Percentiles rank a stretch among this genome's conserved stretches.
These are phyloP conservation scores for Quadriops clusia DNA, from an alignment of 2,888 invertebrate genomes.

Conservation along the genomic window DNA sequence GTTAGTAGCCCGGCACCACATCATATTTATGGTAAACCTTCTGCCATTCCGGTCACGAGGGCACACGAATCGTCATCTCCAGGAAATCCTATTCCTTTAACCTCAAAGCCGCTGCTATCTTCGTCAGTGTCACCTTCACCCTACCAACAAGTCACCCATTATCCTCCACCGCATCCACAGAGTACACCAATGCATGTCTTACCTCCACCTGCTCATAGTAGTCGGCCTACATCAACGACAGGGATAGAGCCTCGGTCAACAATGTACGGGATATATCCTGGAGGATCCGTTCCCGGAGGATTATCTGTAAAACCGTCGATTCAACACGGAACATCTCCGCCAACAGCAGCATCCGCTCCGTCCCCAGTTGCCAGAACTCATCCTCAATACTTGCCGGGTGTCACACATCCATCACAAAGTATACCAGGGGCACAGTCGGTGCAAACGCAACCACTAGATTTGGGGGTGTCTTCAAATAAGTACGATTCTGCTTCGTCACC, in stretches of 20 bases:
- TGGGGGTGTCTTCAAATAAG: constrained; percentile 50
- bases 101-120: constrained; percentile 41
- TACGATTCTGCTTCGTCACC: constrained; percentile 40
- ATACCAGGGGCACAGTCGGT: constrained; percentile 39
- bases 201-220: constrained; percentile 47
- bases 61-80: constrained; percentile 24
- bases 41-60: constrained; percentile 41
- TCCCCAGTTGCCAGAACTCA: constrained; percentile 36
- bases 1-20: constrained; percentile 69
- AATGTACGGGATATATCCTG: constrained; percentile 26
- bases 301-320: constrained; percentile 30
- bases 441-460: constrained; percentile 69
- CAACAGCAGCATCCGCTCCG: constrained; percentile 36
- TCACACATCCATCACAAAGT: constrained; percentile 27
- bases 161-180: constrained; percentile 35
- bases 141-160: constrained; percentile 35
- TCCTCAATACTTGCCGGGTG: constrained; percentile 39
- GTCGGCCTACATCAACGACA: constrained; percentile 23
- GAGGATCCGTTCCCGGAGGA: constrained; percentile 27
- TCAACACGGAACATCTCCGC: constrained; percentile 41
- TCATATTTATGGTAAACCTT: constrained; percentile 59
- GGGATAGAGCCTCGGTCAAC: constrained; percentile 19
- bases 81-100: constrained; percentile 43
- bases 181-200: constrained; percentile 32
- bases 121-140: constrained; percentile 39